These are phyloP conservation scores for Tauraco hartlaubi DNA, from an alignment of 2,797 vertebrate species.

Conservation along the genomic window DNA sequence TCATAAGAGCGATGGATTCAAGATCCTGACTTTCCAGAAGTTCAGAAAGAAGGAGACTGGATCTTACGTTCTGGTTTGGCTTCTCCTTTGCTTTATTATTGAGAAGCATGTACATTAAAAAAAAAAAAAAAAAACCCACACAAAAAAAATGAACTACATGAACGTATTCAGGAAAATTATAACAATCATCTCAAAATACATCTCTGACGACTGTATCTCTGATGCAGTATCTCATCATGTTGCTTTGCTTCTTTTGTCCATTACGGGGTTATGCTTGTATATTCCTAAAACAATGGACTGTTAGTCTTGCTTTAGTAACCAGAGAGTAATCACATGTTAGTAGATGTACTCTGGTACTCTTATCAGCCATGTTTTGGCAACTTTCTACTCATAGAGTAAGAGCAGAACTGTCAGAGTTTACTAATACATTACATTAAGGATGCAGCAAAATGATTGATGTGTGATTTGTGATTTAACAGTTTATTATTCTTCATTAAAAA, in stretches of 20 bases:
- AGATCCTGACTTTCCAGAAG: background rate
- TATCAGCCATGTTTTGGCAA: background rate
- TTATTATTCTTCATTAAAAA: conserved; percentile 70
- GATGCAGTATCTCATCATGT: background rate
- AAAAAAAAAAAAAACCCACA: no score
- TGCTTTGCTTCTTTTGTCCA: fast-evolving
- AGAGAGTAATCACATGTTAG: background rate
- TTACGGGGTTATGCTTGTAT: background rate
- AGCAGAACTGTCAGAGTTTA: background rate
- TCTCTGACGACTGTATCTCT: background rate
- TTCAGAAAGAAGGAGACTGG: background rate
- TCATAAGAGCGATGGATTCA: background rate
- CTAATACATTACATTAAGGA: conserved; percentile 25
- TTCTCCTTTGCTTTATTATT: background rate
- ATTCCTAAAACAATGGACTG: background rate
- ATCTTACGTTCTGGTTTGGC: background rate
- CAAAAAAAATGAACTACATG: background rate
- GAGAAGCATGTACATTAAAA: background rate
- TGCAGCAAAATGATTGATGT: conserved; percentile 52
- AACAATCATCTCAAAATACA: background rate
- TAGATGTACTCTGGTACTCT: background rate
- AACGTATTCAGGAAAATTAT: background rate
- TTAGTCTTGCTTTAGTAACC: background rate
- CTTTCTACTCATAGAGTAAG: background rate
- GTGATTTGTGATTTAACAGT: conserved; percentile 49